These are phyloP conservation scores for Corticium candelabrum DNA, from an alignment of 37 sponge, comb jelly and placozoan genomes.

Conservation along the genomic window DNA sequence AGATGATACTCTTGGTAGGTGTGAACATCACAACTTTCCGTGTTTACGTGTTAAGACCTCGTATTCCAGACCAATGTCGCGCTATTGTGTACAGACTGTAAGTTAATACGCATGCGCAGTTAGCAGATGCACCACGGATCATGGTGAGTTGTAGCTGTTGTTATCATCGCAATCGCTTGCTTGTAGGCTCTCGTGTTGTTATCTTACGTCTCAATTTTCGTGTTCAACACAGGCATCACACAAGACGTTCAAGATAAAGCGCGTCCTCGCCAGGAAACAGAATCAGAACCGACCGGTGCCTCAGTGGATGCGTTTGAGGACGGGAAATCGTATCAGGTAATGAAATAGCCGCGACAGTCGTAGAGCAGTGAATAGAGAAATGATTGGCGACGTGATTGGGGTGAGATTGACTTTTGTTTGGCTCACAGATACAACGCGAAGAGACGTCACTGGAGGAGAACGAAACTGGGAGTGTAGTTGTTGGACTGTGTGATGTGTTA, in stretches of 20 bases:
- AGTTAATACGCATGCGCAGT: neutral
- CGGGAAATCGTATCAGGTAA: conserved; percentile 77
- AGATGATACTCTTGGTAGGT: no score
- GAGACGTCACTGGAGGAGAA: conserved; percentile 64
- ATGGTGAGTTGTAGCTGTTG: conserved; percentile 8
- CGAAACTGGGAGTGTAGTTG: conserved; percentile 55
- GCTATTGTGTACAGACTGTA: no score
- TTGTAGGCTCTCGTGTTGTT: neutral
- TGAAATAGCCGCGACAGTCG: no score
- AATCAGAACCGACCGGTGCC: conserved; percentile 89
- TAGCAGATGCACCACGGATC: neutral
- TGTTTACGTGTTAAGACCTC: no score
- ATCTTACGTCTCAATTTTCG: conserved; percentile 1
- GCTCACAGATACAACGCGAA: conserved; percentile 63
- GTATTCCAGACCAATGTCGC: no score
- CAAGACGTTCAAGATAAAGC: conserved; percentile 83
- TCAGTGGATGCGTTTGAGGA: conserved; percentile 94
- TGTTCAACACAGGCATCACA: conserved; percentile 58
- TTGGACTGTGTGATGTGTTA: no score
- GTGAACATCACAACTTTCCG: no score
- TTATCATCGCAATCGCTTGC: neutral
- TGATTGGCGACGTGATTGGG: neutral
- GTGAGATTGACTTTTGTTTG: neutral
- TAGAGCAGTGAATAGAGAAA: neutral
- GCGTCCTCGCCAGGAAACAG: conserved; percentile 69